Base-by-base conservation (phyloP, 2,888 invertebrate genomes). In the Alentia gelatinosa region DNA sequence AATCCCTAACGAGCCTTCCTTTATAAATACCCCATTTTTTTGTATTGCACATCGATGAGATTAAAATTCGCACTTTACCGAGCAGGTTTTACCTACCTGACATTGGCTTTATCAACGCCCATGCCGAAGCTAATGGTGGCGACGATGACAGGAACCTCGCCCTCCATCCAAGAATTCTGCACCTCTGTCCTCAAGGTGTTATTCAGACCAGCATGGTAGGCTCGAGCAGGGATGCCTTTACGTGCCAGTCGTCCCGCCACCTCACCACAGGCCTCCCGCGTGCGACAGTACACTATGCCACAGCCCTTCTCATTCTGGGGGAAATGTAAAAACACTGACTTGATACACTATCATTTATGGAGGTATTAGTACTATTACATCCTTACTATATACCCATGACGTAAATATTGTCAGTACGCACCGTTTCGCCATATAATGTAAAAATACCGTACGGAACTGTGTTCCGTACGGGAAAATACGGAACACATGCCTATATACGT, bases 71-170 rank as follows among this genome's bases (percentile, higher is more conserved):
- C n/a, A n/a, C n/a, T n/a, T n/a, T n/a, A n/a, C n/a, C n/a, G n/a
- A n/a, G n/a, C n/a, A n/a, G n/a, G n/a, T n/a, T n/a, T n/a, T n/a
- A 35, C 89, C 75, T 93, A 97, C 97, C 98, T 97, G 23, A 99
- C 99, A 91, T 98, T 97, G 1, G 98, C 97, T 96, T 99, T 99
- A 96, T 99, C 99, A 1, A 99, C 98, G 84, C 99, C 99, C 99
- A 99, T 99, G 63, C 99, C 99, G 96, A 99, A 99, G 94, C 99
- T 99, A 91, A 99, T 98, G 0, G 99, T 99, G 4, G 99, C 99
- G 93, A 98, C 98, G 93, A 99, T 99, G 40, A 99, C 98, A 0
- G 98, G 97, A 94, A 97, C 97, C 93, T 97, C 97, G 0, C 99
- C 99, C 50, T 97, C 97, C 96, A 98, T 98, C 99, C 99, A 99